These are phyloP conservation scores for Pseudocheirus occidentalis DNA, from an alignment of 2,797 vertebrate species.

Conservation along the genomic window DNA sequence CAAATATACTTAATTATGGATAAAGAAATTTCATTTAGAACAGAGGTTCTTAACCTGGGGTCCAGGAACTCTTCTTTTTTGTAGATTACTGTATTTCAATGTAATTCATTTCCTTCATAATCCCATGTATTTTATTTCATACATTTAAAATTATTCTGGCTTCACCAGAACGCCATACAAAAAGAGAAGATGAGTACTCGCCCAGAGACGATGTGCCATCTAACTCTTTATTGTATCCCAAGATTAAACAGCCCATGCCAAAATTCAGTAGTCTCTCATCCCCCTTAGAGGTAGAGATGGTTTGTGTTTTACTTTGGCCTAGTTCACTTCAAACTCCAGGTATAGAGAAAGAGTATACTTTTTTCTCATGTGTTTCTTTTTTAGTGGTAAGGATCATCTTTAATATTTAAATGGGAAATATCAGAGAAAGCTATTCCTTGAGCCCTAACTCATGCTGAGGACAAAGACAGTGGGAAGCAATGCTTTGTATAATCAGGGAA, in stretches of 20 bases:
- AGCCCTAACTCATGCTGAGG: background rate
- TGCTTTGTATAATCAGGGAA: background rate
- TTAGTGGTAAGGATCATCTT: background rate
- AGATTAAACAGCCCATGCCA: conserved; percentile 11
- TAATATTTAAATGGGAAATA: background rate
- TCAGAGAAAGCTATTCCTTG: conserved; percentile 1
- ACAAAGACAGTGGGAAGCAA: background rate
- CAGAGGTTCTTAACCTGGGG: background rate
- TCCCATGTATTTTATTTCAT: background rate
- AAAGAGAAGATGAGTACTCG: background rate
- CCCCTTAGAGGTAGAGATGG: background rate
- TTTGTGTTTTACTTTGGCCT: conserved; percentile 19
- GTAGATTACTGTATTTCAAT: background rate
- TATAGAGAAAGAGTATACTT: conserved; percentile 21
- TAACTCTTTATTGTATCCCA: background rate
- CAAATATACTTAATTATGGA: background rate
- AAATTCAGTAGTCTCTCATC: background rate
- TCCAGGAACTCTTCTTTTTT: background rate
- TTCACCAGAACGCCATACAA: conserved; percentile 8
- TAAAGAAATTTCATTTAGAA: background rate
- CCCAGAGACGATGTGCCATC: background rate
- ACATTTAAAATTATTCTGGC: background rate
- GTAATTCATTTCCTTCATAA: background rate
- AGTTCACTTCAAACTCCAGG: background rate
- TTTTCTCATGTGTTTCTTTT: conserved; percentile 44